Percentiles rank a stretch among this genome's conserved stretches.
Evolutionary conservation across 1,140 invertebrate genomes (phyloP).

Genomic region (Eupristina koningsbergeri): DNA sequence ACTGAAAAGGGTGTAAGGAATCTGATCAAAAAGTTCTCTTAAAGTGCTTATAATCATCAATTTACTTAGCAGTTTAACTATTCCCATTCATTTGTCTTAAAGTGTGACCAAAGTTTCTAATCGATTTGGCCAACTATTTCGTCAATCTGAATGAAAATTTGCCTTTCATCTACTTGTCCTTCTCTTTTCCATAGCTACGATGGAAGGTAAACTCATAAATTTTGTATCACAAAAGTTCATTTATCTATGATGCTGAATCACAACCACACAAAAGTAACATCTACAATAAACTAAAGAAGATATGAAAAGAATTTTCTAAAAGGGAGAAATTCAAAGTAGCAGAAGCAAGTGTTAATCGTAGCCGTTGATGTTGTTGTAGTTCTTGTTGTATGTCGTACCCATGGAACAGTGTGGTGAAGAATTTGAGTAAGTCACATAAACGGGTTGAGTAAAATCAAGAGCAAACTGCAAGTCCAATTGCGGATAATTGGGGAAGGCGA

Average conservation of each 20-base stretch:
- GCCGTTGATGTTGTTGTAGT: too few relatives aligned
- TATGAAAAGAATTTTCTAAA: too few relatives aligned
- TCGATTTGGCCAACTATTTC: slow-evolving; percentile 50
- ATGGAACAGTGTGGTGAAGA: neutral
- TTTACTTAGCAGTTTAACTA: slow-evolving; percentile 49
- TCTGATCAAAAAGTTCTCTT: slow-evolving; percentile 28
- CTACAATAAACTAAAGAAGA: too few relatives aligned
- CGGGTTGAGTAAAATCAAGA: slow-evolving; percentile 31
- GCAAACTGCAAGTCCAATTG: slow-evolving; percentile 58
- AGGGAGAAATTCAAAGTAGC: too few relatives aligned
- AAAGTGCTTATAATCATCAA: slow-evolving; percentile 48
- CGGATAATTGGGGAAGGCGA: slow-evolving; percentile 54
- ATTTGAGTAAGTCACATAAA: neutral
- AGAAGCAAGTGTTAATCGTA: too few relatives aligned
- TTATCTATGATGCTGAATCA: too few relatives aligned
- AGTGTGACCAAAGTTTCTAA: slow-evolving; percentile 32
- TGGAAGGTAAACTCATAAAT: neutral
- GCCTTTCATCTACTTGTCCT: neutral
- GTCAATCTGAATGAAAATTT: slow-evolving; percentile 43
- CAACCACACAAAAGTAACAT: too few relatives aligned
- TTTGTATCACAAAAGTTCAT: too few relatives aligned
- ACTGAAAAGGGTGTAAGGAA: slow-evolving; percentile 8
- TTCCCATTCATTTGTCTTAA: slow-evolving; percentile 47
- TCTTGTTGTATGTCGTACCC: neutral
- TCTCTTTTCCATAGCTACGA: neutral